Evolutionary conservation across 2,888 invertebrate species (phyloP), one percentile per base, ranked within the genome.

Genomic region (Noctua janthina): DNA sequence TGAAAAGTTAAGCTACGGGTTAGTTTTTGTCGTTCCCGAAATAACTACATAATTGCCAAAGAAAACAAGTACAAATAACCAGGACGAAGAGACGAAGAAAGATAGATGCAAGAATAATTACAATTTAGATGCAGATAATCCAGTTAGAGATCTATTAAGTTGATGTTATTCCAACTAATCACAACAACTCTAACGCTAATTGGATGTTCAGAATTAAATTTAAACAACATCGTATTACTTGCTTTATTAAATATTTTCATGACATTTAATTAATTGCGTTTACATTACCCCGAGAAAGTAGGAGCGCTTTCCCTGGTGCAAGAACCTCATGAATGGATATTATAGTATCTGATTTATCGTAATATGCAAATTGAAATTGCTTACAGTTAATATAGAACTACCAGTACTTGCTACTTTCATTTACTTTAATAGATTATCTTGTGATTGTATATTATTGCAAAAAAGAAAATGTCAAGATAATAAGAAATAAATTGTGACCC

Each of bases 261-360:
- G 72, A 79, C 67, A 73, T 78, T 80, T 85, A 78, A 78, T 70
- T 85, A 81, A 83, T 85, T 74, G 75, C 78, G 76, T 83, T 85
- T 79, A 85, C 74, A 84, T 78, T 80, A 82, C 70, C 74, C 66
- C 74, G 87, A 84, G 91, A 91, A 91, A 91, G 92, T 89, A 75
- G 84, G 75, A 84, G 54, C 85, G 86, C 91, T 91, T 91, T 91
- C 90, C 88, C 89, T 85, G 49, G 70, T 71, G 79, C 85, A 80
- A 83, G 84, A 88, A 87, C 80, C 75, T 84, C 81, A 81, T 89
- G 87, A 88, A 84, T 83, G 85, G 89, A 87, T 88, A 85, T 87
- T 70, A 82, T 66, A 81, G 59, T 71, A 81, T 72, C 79, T 80
- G 73, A 83, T 86, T 86, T 86, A 86, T 85, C 83, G 77, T 84